These are phyloP conservation scores for Paraplagusia blochii DNA, from an alignment of 2,113 vertebrate species.

Conservation along the genomic window DNA sequence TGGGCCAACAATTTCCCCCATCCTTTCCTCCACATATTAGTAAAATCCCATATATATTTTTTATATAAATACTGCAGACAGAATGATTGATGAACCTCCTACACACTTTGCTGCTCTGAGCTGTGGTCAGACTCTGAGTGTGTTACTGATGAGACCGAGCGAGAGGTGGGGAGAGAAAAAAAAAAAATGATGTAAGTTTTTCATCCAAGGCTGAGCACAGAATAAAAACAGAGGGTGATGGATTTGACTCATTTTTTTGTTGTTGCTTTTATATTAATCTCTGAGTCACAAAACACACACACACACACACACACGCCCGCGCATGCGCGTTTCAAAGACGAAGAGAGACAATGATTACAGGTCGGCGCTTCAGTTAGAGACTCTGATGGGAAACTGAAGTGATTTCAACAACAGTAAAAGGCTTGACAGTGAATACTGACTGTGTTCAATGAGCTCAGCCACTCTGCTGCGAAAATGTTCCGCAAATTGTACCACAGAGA, in stretches of 20 bases:
- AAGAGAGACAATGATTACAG: conserved; percentile 11
- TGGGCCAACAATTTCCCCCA: too few species aligned
- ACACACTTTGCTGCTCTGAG: too few species aligned
- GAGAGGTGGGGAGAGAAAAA: conserved; percentile 21
- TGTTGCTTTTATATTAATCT: conserved; percentile 31
- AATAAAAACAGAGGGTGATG: conserved; percentile 57
- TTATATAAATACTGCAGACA: not conserved
- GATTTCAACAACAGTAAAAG: conserved; percentile 7
- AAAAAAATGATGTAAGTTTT: conserved; percentile 34
- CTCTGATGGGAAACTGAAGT: conserved; percentile 8
- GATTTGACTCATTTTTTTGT: conserved; percentile 36
- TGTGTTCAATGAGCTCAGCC: too few species aligned
- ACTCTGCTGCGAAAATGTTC: too few species aligned
- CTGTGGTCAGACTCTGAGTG: too few species aligned
- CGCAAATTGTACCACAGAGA: too few species aligned
- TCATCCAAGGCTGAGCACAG: conserved; percentile 32
- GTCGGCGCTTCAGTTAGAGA: conserved; percentile 13
- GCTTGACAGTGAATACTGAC: conserved; percentile 23
- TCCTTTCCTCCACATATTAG: too few species aligned
- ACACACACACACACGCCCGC: not conserved
- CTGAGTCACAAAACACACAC: conserved; percentile 34
- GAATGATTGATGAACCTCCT: conserved; percentile 25
- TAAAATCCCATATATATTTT: too few species aligned
- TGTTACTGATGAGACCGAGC: conserved; percentile 40
- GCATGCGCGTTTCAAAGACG: not conserved